Evolutionary conservation across 1,140 invertebrate genomes (phyloP).

Genomic region (Bombus cullumanus): DNA sequence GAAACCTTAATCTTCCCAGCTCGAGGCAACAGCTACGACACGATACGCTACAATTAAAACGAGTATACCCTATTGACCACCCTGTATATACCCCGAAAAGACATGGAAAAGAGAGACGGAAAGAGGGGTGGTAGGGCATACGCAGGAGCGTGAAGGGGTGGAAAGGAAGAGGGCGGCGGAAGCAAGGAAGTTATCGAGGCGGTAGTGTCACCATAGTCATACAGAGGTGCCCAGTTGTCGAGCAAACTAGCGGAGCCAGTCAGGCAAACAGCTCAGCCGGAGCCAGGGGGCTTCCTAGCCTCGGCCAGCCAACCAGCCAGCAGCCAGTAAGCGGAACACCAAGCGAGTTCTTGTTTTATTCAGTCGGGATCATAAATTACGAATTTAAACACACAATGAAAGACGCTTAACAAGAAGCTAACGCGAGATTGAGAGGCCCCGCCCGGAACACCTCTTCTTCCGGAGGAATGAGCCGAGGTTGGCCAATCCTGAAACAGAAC

Average conservation of each 20-base stretch:
- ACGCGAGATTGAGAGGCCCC: slow-evolving; percentile 83
- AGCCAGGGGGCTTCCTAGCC: slow-evolving; percentile 42
- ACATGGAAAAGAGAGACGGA: not conserved
- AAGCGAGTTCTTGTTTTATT: slow-evolving; percentile 82
- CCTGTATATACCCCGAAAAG: not conserved
- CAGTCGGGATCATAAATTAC: slow-evolving; percentile 84
- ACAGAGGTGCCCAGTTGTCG: slow-evolving; percentile 65
- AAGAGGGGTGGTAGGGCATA: slow-evolving; percentile 14
- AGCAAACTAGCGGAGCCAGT: slow-evolving; percentile 62
- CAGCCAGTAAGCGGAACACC: slow-evolving; percentile 55
- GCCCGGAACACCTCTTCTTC: slow-evolving; percentile 73
- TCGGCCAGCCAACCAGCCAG: slow-evolving; percentile 48
- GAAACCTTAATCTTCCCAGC: not conserved
- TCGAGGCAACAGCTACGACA: not conserved
- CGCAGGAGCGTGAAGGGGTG: slow-evolving; percentile 12
- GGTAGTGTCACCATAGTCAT: slow-evolving; percentile 65
- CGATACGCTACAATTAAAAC: not conserved
- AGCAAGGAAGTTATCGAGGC: slow-evolving; percentile 70
- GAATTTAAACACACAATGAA: slow-evolving; percentile 84
- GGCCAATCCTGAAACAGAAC: slow-evolving; percentile 71
- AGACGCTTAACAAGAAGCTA: slow-evolving; percentile 84
- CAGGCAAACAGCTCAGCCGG: slow-evolving; percentile 60
- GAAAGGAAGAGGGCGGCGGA: slow-evolving; percentile 31
- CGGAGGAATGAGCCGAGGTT: slow-evolving; percentile 61
- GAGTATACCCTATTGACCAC: not conserved